Evolutionary conservation across 2,113 vertebrate genomes (phyloP).

Genomic region (Delphinus delphis): DNA sequence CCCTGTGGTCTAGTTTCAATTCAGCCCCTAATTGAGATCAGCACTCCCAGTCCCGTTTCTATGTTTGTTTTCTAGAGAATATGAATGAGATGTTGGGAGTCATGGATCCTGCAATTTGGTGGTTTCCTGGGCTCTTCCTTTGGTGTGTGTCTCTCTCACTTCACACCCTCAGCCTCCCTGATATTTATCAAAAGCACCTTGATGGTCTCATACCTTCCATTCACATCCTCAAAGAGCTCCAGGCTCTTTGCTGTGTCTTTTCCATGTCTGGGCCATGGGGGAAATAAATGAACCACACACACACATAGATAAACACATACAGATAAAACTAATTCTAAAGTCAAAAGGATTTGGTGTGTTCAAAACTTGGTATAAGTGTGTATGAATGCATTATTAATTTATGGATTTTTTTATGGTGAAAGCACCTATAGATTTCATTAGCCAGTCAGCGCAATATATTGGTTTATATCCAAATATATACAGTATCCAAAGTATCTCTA

Average conservation of each 20-base stretch:
- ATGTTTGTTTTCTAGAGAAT: neutral
- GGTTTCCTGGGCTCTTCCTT: neutral
- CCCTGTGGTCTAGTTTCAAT: neutral
- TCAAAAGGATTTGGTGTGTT: neutral
- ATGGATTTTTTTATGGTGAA: neutral
- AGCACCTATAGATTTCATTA: neutral
- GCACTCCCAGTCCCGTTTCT: neutral
- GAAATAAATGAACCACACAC: neutral
- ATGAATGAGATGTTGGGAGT: neutral
- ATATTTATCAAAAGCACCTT: neutral
- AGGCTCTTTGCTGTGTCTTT: neutral
- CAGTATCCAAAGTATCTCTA: neutral
- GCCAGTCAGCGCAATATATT: neutral
- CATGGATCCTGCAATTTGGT: neutral
- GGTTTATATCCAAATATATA: neutral
- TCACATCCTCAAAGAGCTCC: neutral
- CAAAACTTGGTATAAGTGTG: neutral
- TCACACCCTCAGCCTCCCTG: neutral
- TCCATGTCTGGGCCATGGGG: neutral
- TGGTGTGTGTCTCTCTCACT: neutral
- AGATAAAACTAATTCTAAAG: neutral
- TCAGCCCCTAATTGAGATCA: neutral
- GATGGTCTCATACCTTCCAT: neutral
- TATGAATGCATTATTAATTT: neutral
- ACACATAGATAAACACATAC: neutral